Evolutionary conservation across 2,888 invertebrate genomes (phyloP), one percentile per base, ranked within the genome.

Genomic region (Epicampocera succincta): DNA sequence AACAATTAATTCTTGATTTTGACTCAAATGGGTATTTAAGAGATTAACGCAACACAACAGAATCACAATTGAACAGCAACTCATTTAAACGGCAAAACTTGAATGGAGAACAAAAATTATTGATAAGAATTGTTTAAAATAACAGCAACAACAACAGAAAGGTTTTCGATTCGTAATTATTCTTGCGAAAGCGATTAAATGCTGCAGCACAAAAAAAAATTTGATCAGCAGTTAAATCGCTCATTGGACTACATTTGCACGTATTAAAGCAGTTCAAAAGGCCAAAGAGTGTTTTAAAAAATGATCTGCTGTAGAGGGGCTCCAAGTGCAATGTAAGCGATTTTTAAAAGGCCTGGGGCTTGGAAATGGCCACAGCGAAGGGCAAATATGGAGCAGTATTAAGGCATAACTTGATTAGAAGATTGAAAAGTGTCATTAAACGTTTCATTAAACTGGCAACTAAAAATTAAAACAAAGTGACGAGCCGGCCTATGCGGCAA

Each of bases 11-110:
- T 58, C 40, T 29, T 29, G 65, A 13, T 48, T n/a, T 40, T 66
- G 15, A 42, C 60, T 68, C 5, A 68, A 75, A 60, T n/a, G 15
- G 19, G 15, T 15, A 71, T 71, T 63, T 33, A 56, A 56, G 56
- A 13, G 25, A 44, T 40, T 65, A 19, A 66, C 9, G 29, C 50
- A 65, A 1, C 46, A 19, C 15, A 65, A 42, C 40, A 29, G 40
- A 61, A 69, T 40, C 29, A 46, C 19, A 19, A 60, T 5, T 9
- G 2, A 17, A 33, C 1, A 21, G 33, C 25, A 65, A 71, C 48
- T 71, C 63, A 78, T 72, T 72, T 33, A 72, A 66, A 66, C 3
- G n/a, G 17, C 29, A 63, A 46, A 72, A 58, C 56, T 42, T 50
- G 48, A 52, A 78, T 15, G 9, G 50, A 52, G 25, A 52, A 29